Percentiles rank a stretch among this genome's conserved stretches.
Conservation (phyloP, 2,888 invertebrate genomes). For the Tenthredo notha region DNA sequence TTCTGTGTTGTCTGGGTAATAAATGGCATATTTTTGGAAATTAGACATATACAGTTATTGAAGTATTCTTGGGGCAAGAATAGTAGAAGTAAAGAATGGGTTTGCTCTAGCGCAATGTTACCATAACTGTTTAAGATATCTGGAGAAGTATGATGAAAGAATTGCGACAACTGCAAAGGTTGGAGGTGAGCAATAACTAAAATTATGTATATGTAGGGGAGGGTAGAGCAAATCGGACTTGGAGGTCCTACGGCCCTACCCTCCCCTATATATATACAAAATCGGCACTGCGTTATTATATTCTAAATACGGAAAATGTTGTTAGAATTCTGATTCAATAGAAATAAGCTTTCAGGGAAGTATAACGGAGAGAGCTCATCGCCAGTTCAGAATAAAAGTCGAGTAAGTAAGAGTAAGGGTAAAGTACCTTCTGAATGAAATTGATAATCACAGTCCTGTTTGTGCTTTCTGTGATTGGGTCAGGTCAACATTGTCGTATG, state of each 20-base stretch:
- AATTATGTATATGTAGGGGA: not conserved
- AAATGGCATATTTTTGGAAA: not conserved
- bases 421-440: constrained; percentile 6
- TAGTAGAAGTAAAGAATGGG: not conserved
- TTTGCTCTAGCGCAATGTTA: not conserved
- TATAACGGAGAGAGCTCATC: not conserved
- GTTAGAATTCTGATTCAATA: not conserved
- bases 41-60: not conserved
- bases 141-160: not conserved
- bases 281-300: not conserved
- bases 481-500: not conserved
- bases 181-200: not conserved
- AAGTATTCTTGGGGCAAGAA: not conserved
- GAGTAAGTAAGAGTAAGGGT: not conserved
- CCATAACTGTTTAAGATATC: not conserved
- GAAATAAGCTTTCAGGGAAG: not conserved
- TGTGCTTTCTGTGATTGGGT: constrained; percentile 33
- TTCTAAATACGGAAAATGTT: not conserved
- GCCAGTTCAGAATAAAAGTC: not conserved
- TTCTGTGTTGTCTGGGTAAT: too few species aligned
- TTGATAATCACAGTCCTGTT: constrained; percentile 28
- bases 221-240: too few species aligned
- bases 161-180: not conserved
- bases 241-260: too few species aligned
- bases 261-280: too few species aligned